Evolutionary conservation across 35 echinoderm and acorn worm genomes (phyloP).

Genomic region (Eucidaris tribuloides): DNA sequence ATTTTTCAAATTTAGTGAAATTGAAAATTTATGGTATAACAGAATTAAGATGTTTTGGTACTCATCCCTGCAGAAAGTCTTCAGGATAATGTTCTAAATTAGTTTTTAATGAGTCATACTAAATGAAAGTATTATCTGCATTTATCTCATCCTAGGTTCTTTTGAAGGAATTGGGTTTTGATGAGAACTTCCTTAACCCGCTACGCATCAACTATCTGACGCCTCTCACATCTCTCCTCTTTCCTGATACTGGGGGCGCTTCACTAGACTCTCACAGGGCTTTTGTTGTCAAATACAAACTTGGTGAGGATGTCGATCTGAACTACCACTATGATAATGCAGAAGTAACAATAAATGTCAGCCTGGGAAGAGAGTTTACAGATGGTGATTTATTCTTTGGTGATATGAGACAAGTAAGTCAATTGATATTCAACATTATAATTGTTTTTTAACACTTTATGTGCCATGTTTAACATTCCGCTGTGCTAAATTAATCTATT

Average conservation of each 20-base stretch:
- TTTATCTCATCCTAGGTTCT: constrained; percentile 57
- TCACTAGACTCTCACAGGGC: constrained; percentile 89
- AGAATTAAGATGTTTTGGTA: no score
- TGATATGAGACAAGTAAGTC: constrained; percentile 88
- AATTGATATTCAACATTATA: no score
- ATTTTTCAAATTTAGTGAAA: no score
- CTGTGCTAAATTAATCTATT: no score
- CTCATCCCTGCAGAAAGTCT: no score
- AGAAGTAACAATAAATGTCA: constrained; percentile 94
- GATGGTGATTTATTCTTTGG: constrained; percentile 90
- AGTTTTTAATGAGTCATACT: background rate
- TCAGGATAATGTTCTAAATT: no score
- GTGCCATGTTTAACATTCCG: no score
- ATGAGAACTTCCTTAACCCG: constrained; percentile 71
- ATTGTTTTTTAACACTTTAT: no score
- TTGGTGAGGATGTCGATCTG: constrained; percentile 88
- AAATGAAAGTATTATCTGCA: background rate
- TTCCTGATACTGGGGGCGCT: constrained; percentile 75
- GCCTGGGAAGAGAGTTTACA: constrained; percentile 82
- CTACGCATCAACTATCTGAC: constrained; percentile 55
- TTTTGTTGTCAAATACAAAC: constrained; percentile 95
- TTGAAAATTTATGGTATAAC: no score
- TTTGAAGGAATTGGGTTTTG: constrained; percentile 91
- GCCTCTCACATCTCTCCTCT: constrained; percentile 72
- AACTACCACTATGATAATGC: constrained; percentile 98